Base-by-base conservation (phyloP, 2,797 vertebrate species). In the Alexandromys oeconomus region DNA sequence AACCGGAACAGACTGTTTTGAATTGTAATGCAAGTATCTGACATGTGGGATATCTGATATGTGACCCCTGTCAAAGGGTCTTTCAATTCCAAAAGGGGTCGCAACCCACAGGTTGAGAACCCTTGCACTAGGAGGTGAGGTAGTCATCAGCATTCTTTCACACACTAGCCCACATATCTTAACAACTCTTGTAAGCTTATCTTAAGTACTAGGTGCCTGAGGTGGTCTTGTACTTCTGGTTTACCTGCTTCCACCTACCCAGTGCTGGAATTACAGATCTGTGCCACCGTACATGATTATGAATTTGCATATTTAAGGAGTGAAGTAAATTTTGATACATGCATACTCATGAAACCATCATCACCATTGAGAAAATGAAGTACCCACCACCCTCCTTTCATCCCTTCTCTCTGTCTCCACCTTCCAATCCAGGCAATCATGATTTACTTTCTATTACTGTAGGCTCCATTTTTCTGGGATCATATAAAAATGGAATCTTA, bases 401-500 rank as follows among this genome's bases (percentile, higher is more conserved):
- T 40, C 31, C 31, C 12, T 65, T 51, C 65, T 4, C 6, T 88
- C 17, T 77, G 5, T 78, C 63, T 61, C n/a, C 40, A 29, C 14
- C 7, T 34, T 19, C 54, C 73, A 48, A 31, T 7, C 15, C 48
- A 59, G 67, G 51, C 46, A 48, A 15, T 57, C 10, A 0, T 8
- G 9, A n/a, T 61, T 17, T 51, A 27, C 23, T 71, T 73, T 73
- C 57, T 74, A 51, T 40, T 48, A 5, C 29, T 37, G 19, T n/a
- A 61, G 37, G 46, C 59, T 85, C 63, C 37, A 31, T 59, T 90
- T 34, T 93, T 87, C 91, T 59, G 67, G 65, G 80, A 74, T 87
- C 71, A 29, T 14, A 74, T 74, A 15, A 48, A 73, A 93, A 90
- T 87, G 87, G 46, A 78, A n/a, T 54, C 34, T 34, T 54, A 25